Percentiles rank a stretch among this genome's conserved stretches.
Conservation (phyloP, 2,113 vertebrate species). For the Tautogolabrus adspersus region DNA sequence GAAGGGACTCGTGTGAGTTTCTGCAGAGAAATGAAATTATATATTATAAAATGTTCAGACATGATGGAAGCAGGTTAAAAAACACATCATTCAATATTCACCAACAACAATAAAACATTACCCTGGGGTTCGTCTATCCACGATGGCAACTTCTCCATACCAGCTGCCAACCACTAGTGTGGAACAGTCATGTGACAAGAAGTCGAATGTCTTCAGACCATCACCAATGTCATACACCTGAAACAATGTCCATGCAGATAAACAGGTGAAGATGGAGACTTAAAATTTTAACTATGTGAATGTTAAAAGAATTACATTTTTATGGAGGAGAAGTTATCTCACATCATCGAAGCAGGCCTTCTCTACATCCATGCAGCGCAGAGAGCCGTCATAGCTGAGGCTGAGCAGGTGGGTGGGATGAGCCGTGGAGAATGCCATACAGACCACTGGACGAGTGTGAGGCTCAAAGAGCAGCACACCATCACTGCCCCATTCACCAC, state of each 20-base stretch:
- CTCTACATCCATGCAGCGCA: constrained; percentile 89
- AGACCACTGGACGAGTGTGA: constrained; percentile 80
- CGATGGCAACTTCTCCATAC: constrained; percentile 81
- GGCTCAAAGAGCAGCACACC: constrained; percentile 81
- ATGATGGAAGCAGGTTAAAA: neutral
- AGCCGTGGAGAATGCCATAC: constrained; percentile 86
- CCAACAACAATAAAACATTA: constrained; percentile 28
- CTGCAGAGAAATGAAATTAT: constrained; percentile 61
- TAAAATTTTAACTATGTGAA: neutral
- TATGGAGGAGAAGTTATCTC: constrained; percentile 15
- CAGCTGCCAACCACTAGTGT: constrained; percentile 83
- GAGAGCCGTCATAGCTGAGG: constrained; percentile 85
- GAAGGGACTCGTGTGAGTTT: constrained; percentile 77
- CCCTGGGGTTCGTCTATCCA: constrained; percentile 87
- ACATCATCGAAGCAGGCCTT: constrained; percentile 90
- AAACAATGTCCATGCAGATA: neutral
- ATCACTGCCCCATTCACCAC: constrained; percentile 73
- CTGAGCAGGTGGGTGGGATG: constrained; percentile 87
- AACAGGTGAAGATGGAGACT: neutral
- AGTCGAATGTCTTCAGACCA: constrained; percentile 88
- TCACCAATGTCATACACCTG: constrained; percentile 85
- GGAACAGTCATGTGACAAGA: constrained; percentile 82
- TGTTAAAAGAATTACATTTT: no score
- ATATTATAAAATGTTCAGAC: neutral
- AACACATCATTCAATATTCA: neutral